phyloP scores from a whole-genome alignment of 1,140 invertebrate genomes.

The Scaptomyza montana region DNA sequence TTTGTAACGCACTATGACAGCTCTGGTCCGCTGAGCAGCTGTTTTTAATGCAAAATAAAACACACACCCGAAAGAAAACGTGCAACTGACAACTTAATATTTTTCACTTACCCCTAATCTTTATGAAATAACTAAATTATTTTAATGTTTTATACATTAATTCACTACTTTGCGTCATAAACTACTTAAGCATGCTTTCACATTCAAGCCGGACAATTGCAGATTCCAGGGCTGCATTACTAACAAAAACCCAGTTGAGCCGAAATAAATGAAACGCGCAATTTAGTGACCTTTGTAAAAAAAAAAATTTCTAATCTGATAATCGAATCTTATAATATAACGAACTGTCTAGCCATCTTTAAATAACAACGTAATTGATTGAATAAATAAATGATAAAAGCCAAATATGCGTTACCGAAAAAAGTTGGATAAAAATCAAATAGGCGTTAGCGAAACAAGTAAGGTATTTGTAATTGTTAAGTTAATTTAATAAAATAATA shows the following conservation, averaged over 20 bases:
- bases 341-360: no score
- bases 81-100: background rate
- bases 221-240: constrained; percentile 6
- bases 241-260: background rate
- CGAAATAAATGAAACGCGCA: background rate
- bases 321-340: no score
- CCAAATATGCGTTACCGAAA: no score
- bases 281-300: background rate
- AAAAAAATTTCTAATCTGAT: no score
- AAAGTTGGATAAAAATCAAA: no score
- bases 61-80: background rate
- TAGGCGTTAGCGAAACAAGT: no score
- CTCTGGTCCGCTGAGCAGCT: constrained; percentile 24
- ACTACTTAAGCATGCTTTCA: constrained; percentile 5
- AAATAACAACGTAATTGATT: no score
- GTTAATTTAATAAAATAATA: background rate
- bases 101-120: constrained; percentile 17
- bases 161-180: background rate
- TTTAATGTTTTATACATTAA: background rate
- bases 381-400: no score
- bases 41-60: constrained; percentile 18
- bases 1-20: constrained; percentile 8
- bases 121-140: background rate
- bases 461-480: no score
- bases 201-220: constrained; percentile 39